Percentiles rank a stretch among this genome's conserved stretches.
Conservation (phyloP, 2,888 invertebrate species). For the Crioceris asparagi region DNA sequence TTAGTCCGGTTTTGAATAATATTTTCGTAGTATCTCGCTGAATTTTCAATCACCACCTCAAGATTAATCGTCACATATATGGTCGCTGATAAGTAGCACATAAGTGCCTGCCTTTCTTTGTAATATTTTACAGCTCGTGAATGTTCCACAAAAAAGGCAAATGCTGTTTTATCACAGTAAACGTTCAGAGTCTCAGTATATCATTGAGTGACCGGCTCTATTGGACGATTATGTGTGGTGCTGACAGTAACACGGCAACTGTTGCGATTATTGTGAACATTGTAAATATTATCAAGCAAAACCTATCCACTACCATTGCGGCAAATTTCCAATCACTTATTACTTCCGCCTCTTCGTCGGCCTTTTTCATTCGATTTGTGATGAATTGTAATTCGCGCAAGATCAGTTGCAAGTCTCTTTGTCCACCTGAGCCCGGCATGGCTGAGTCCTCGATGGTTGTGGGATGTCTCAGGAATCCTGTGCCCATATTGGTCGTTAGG, state of each 20-base stretch:
- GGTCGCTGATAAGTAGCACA: too few relatives aligned
- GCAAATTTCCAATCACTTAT: slow-evolving; percentile 98
- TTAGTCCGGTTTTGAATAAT: too few relatives aligned
- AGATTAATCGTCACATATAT: too few relatives aligned
- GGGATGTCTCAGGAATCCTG: slow-evolving; percentile 55
- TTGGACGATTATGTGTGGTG: slow-evolving; percentile 91
- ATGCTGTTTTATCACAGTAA: slow-evolving; percentile 39
- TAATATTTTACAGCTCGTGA: slow-evolving; percentile 37
- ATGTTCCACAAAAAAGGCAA: slow-evolving; percentile 38
- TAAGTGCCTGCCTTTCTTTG: slow-evolving; percentile 39
- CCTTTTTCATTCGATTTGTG: slow-evolving; percentile 86
- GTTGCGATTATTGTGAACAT: slow-evolving; percentile 89
- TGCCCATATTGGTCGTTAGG: slow-evolving; percentile 33
- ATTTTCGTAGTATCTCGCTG: too few relatives aligned
- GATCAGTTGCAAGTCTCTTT: slow-evolving; percentile 81
- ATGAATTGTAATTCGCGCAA: slow-evolving; percentile 90
- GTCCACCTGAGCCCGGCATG: slow-evolving; percentile 47
- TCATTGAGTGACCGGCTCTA: neutral
- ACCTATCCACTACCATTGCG: slow-evolving; percentile 95
- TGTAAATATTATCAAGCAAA: slow-evolving; percentile 92
- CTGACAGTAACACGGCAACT: slow-evolving; percentile 80
- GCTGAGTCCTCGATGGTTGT: slow-evolving; percentile 64
- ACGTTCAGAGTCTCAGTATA: slow-evolving; percentile 19
- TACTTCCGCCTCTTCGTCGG: slow-evolving; percentile 86
- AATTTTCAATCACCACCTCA: too few relatives aligned